Evolutionary conservation across 2,113 vertebrate genomes (phyloP).

Genomic region (Pelmatolapia mariae): DNA sequence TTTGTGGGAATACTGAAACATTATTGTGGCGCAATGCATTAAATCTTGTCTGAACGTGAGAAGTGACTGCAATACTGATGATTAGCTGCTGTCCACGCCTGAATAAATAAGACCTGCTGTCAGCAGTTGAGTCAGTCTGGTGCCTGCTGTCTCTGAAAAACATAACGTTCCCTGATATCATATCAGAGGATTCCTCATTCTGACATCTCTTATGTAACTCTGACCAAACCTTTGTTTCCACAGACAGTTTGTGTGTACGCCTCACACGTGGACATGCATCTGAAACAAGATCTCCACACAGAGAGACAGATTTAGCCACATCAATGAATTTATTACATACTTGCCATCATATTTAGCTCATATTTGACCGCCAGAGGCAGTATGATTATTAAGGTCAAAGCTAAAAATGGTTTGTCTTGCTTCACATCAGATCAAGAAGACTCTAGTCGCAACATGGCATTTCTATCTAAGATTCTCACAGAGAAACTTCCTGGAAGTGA

Average conservation of each 20-base stretch:
- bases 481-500: not conserved
- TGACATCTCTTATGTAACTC: conserved; percentile 26
- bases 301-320: not conserved
- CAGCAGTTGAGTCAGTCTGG: not conserved
- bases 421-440: accelerated
- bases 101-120: not conserved
- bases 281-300: not conserved
- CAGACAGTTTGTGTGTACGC: not conserved
- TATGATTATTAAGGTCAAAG: not conserved
- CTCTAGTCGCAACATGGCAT: not conserved
- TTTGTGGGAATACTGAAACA: not conserved
- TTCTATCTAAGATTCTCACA: not conserved
- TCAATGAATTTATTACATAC: not conserved
- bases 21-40: not conserved
- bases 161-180: conserved; percentile 29
- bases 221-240: not conserved
- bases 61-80: not conserved
- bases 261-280: not conserved
- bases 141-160: not conserved
- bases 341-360: not conserved
- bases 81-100: not conserved
- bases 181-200: conserved; percentile 17
- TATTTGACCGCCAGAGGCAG: accelerated
- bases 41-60: not conserved
- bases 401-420: not conserved